Conservation (phyloP, 2,113 vertebrate genomes). For the Callipepla squamata region DNA sequence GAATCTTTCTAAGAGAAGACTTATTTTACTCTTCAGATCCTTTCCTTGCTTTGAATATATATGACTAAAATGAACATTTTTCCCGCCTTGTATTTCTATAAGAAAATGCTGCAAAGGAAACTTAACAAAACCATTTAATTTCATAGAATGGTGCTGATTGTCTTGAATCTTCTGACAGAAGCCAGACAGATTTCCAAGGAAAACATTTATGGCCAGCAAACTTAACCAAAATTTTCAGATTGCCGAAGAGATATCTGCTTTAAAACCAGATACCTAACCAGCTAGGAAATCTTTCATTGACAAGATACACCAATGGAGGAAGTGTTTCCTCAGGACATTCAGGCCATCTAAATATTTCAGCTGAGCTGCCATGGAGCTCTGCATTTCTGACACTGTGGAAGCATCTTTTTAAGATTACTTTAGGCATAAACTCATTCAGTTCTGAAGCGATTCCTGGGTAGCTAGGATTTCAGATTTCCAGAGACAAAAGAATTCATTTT, state of each 20-base stretch:
- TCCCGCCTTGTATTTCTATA: background rate
- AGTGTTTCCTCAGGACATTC: background rate
- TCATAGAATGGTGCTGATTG: constrained; percentile 5
- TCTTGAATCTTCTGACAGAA: constrained; percentile 16
- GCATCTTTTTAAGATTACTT: background rate
- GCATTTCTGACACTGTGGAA: constrained; percentile 17
- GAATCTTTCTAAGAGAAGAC: background rate
- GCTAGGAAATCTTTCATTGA: background rate
- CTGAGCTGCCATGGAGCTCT: background rate
- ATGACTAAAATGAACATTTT: background rate
- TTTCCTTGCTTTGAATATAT: background rate
- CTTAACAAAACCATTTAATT: constrained; percentile 12
- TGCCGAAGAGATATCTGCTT: background rate
- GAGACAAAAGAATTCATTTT: background rate
- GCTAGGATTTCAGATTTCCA: background rate
- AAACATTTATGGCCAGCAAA: background rate
- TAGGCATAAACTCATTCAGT: background rate
- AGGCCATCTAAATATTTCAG: background rate
- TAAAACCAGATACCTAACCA: background rate
- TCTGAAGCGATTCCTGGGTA: background rate
- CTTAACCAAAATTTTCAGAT: no score
- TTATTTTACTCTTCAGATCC: background rate
- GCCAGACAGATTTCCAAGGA: constrained; percentile 21
- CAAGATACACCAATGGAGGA: background rate
- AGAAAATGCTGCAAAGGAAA: background rate